Base-by-base conservation (phyloP, 1,140 invertebrate species). In the Drosophila suzukii region DNA sequence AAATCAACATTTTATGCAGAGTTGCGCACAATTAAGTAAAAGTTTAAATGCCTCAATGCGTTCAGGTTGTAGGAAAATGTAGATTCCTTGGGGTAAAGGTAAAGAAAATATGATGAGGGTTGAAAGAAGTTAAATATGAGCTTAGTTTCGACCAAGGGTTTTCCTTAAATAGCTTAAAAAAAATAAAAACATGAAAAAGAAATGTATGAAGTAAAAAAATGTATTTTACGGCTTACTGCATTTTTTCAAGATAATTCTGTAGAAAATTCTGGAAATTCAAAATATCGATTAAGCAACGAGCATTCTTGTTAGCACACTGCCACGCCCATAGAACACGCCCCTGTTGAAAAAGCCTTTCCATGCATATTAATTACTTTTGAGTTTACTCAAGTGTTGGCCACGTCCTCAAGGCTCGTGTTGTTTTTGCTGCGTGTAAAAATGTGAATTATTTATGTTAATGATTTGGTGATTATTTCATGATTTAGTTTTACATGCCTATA, bases 1-100 rank as follows among this genome's bases (percentile, higher is more conserved):
- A 89, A 89, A 89, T 89, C 84, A 89, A 89, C 51, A 86, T 89
- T 89, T 89, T 89, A 89, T 84, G 84, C 85, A 74, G 73, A 78
- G 84, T 73, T 89, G 84, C 77, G 77, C 84, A 89, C 84, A 89
- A 89, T 89, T 89, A 89, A 80, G 84, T 66, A 77, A 65, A 84
- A 89, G 77, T 84, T 89, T 47, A 78, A 81, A 83, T 81, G 84
- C 72, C 63, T 66, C 43, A 59, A 66, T 68, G 77, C 62, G 57
- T 58, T 71, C 39, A 4, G 10, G 15, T 51, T 39, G 43, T 12
- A 13, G 17, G 3, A n/a, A 46, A 61, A 32, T 8, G 10, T 5
- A 15, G 10, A n/a, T 17, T 11, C 1, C 7, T 8, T 12, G 0
- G 17, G 27, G 12, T 24, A 12, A 6, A 8, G 1, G 44, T 13